Base-by-base conservation (phyloP, 2,888 invertebrate species). In the Cephus spinipes region DNA sequence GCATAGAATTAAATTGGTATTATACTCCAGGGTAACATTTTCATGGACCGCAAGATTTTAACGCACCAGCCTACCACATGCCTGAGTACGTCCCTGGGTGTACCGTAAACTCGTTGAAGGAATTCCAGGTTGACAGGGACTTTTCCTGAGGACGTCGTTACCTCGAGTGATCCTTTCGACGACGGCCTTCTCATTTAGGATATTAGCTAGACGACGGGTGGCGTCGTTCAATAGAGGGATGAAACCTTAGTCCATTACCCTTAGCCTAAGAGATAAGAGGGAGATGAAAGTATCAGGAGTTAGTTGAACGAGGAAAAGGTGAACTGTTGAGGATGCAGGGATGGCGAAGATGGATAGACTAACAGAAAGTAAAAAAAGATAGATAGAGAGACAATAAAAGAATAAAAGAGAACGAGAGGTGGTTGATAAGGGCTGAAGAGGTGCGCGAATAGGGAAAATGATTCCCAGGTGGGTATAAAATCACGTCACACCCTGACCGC, bases 401-500 rank as follows among this genome's bases (percentile, higher is more conserved):
- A 9, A 55, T 55, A 9, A 55, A 55, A 23, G 9, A 23, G 9
- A 23, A 55, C 23, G 55, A 55, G 23, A 55, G 55, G 55, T 6
- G 23, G 23, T 55, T 55, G 55, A 55, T 23, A 55, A 55, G 55
- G 55, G 23, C 55, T 55, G 55, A 23, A 23, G 55, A 55, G 9
- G 55, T 55, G 55, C 9, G 15, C 23, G 55, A 55, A 55, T 9
- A 23, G 55, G 9, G 23, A 23, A 55, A 55, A 55, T 23, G 55
- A 55, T 55, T 55, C 23, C 55, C 55, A 6, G 55, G 9, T 55
- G 74, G 35, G 74, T 74, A 33, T 30, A 36, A 33, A 74, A 35
- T 33, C 68, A 35, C 35, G 73, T 77, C 74, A 40, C 74, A 73
- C 34, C 68, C 68, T 30, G 74, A 31, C 32, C 35, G 68, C 77